Evolutionary conservation across 2,113 vertebrate genomes (phyloP).

Genomic region (Podocnemis expansa): DNA sequence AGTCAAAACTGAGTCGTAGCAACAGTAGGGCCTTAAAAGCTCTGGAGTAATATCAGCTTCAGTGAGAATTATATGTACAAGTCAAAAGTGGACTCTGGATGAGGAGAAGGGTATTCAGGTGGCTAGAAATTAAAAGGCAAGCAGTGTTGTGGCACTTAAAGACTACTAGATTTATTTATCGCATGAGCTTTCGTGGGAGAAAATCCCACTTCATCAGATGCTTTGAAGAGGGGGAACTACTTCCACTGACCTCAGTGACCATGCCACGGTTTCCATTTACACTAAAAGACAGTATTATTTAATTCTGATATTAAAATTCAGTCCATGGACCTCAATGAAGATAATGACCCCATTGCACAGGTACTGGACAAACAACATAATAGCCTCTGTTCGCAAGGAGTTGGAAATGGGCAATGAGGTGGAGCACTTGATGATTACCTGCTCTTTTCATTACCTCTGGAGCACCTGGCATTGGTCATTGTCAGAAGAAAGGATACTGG

Average conservation of each 20-base stretch:
- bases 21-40: neutral
- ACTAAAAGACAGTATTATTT: rapidly evolving
- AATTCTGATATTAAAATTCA: rapidly evolving
- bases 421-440: too few species aligned
- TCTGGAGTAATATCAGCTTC: neutral
- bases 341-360: rapidly evolving
- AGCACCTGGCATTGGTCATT: too few species aligned
- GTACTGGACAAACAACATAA: neutral
- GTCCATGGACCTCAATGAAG: neutral
- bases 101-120: neutral
- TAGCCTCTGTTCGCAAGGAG: neutral
- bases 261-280: rapidly evolving
- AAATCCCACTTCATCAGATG: too few species aligned
- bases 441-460: too few species aligned
- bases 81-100: rapidly evolving
- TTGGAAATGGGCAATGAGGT: too few species aligned
- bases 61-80: rapidly evolving
- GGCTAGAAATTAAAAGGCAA: too few species aligned
- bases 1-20: neutral
- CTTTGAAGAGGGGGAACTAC: too few species aligned
- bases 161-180: too few species aligned
- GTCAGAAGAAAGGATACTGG: too few species aligned
- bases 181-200: too few species aligned
- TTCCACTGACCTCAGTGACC: rapidly evolving
- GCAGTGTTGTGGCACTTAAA: too few species aligned